A percentile compares a stretch with the other conserved stretches of the same genome.
Conservation (phyloP, 2,888 invertebrate genomes). For the Mesopsocus fuscifrons region DNA sequence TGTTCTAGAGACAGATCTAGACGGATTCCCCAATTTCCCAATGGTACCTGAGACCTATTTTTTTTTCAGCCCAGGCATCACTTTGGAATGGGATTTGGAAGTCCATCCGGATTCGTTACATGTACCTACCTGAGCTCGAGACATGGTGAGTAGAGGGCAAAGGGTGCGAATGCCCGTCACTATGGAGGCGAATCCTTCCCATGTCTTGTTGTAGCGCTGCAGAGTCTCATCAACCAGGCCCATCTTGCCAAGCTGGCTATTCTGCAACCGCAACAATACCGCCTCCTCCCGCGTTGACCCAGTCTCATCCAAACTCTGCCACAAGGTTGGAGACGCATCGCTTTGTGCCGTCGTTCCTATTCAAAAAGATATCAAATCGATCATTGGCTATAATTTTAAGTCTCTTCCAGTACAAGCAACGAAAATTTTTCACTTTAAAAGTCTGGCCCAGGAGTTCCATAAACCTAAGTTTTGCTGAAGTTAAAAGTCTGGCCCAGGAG, state of each 20-base stretch:
- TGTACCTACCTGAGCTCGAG: constrained; percentile 32
- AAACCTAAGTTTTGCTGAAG: no score
- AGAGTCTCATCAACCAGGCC: constrained; percentile 42
- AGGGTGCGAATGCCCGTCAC: constrained; percentile 61
- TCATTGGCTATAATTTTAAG: no score
- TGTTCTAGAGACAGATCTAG: no score
- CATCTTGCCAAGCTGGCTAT: constrained; percentile 35
- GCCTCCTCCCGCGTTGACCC: constrained; percentile 27
- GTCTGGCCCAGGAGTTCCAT: no score
- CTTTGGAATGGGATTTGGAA: no score
- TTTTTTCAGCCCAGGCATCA: no score
- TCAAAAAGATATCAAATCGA: neutral
- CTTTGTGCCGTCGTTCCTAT: constrained; percentile 39
- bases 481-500: no score
- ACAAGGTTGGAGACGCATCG: constrained; percentile 12
- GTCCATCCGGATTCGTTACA: no score
- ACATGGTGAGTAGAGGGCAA: constrained; percentile 54
- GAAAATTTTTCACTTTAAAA: no score
- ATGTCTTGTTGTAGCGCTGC: constrained; percentile 44
- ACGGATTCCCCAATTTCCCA: no score
- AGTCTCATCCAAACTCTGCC: constrained; percentile 11
- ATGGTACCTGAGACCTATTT: no score
- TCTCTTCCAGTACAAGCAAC: no score
- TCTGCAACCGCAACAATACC: constrained; percentile 39
- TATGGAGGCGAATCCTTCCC: constrained; percentile 45